Conservation (phyloP, 2,113 vertebrate species). For the Elephantulus edwardii region DNA sequence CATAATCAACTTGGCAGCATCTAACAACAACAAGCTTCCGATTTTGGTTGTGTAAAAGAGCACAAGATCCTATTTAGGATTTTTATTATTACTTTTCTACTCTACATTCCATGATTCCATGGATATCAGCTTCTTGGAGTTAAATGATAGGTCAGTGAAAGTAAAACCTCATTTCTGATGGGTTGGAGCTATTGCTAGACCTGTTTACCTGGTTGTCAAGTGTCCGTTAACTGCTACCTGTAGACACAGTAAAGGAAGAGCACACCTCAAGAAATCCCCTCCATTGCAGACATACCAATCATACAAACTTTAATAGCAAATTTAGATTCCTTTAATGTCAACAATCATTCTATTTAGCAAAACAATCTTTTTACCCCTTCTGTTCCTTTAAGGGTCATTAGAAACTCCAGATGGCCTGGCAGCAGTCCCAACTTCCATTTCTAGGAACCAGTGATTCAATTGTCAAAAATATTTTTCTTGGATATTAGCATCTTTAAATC, state of each 20-base stretch:
- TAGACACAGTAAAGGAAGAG: background rate
- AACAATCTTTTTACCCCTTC: background rate
- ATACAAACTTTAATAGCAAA: background rate
- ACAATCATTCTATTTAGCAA: background rate
- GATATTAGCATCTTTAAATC: background rate
- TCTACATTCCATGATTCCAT: background rate
- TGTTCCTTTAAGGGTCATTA: background rate
- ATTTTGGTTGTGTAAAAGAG: background rate
- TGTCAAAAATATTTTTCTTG: background rate
- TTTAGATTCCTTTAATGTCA: background rate
- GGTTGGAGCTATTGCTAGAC: background rate
- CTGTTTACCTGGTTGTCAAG: background rate
- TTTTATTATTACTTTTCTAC: background rate
- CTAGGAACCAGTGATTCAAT: background rate
- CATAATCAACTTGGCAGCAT: background rate
- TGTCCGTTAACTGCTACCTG: background rate
- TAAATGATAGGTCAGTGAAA: background rate
- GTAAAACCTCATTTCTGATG: background rate
- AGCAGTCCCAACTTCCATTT: background rate
- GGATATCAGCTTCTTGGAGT: background rate
- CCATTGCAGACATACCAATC: background rate
- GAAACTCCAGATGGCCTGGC: background rate
- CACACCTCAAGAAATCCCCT: background rate
- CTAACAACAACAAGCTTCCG: background rate
- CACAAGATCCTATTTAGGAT: background rate